A percentile compares a stretch with the other conserved stretches of the same genome.
These are phyloP conservation scores for Silurus aristotelis DNA, from an alignment of 2,797 vertebrate species.

Conservation along the genomic window DNA sequence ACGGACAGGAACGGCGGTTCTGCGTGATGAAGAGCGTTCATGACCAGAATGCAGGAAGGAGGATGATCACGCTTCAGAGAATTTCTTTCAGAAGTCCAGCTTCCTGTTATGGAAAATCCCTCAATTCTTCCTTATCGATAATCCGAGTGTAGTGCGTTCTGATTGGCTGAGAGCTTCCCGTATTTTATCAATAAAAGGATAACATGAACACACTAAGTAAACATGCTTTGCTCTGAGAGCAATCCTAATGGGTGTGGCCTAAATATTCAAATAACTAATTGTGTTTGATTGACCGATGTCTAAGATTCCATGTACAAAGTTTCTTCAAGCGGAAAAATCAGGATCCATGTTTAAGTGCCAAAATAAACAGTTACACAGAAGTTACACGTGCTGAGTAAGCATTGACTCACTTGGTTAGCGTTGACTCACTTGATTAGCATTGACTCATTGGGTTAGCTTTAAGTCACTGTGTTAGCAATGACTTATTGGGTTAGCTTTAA, in stretches of 20 bases:
- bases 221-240: background rate
- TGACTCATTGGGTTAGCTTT: too few relatives aligned
- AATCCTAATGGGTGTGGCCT: background rate
- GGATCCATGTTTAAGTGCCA: background rate
- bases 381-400: background rate
- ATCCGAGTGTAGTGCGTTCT: background rate
- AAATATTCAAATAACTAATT: background rate
- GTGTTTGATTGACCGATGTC: background rate
- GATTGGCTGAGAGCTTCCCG: background rate
- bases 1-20: background rate
- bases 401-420: background rate
- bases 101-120: background rate
- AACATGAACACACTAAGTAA: too few relatives aligned
- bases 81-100: background rate
- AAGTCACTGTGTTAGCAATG: too few relatives aligned
- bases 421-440: too few relatives aligned
- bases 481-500: too few relatives aligned
- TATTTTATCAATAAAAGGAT: too few relatives aligned
- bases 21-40: background rate
- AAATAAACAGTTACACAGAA: background rate
- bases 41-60: conserved; percentile 24
- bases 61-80: background rate
- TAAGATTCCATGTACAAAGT: background rate
- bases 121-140: too few relatives aligned
- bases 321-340: background rate